phyloP scores from a whole-genome alignment of 2,888 invertebrate genomes.

The Eurytoma adleriae region DNA sequence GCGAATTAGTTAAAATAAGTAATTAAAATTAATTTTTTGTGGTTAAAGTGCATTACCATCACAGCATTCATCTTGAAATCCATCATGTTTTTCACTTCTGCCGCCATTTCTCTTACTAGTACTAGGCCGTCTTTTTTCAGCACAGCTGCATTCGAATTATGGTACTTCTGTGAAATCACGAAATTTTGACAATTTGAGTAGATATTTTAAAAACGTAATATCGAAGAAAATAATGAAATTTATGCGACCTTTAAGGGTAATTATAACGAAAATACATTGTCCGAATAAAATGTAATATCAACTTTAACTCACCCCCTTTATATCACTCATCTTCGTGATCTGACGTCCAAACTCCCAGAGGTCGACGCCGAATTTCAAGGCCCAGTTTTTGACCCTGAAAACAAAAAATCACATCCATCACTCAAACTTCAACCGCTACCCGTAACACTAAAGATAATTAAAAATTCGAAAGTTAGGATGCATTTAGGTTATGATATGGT shows the following conservation, averaged over 20 bases:
- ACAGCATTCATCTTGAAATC: conserved; percentile 94
- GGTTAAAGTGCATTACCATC: conserved; percentile 81
- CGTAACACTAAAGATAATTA: too few relatives aligned
- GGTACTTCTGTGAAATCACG: conserved; percentile 83
- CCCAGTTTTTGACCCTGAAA: conserved; percentile 93
- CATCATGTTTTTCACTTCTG: conserved; percentile 95
- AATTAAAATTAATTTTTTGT: neutral
- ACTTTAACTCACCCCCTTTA: conserved; percentile 85
- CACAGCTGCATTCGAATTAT: conserved; percentile 86
- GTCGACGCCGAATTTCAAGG: conserved; percentile 92
- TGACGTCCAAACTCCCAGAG: conserved; percentile 92
- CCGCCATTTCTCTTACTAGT: conserved; percentile 90
- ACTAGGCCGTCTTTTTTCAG: conserved; percentile 90
- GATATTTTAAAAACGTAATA: too few relatives aligned
- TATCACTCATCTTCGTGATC: conserved; percentile 92
- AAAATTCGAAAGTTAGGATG: too few relatives aligned
- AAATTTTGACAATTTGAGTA: neutral
- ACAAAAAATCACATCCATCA: neutral
- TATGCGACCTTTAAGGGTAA: too few relatives aligned
- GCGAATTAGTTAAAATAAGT: too few relatives aligned
- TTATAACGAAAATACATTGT: too few relatives aligned
- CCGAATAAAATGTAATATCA: too few relatives aligned
- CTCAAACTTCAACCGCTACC: too few relatives aligned
- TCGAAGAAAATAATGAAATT: too few relatives aligned
- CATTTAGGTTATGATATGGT: too few relatives aligned